Evolutionary conservation across 1,140 invertebrate genomes (phyloP), one percentile per base, ranked within the genome.

Genomic region (Heliconius himera): DNA sequence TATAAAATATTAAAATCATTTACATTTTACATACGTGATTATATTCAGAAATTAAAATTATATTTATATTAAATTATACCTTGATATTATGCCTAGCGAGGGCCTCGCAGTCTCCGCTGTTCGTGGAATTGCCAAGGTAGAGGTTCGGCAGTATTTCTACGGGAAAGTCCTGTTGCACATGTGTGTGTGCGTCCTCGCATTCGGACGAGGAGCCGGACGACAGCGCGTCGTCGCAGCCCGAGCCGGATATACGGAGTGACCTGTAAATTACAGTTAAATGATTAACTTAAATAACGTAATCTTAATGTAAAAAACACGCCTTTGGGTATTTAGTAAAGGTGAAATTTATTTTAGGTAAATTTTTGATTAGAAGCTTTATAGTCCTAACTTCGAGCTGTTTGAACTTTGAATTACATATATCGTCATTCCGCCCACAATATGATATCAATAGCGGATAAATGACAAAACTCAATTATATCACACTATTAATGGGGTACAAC

Each of bases 141-240:
- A 99, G 95, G 92, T 98, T 96, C 72, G 98, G 98, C 84, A 99
- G 95, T 86, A 99, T 99, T 96, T 99, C 97, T 20, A 99, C 98
- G 26, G 98, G 99, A 91, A 98, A 98, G 84, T 97, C 97, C 89
- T 96, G 95, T 73, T 89, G 95, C 60, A 82, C 84, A 83, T 92
- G 90, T 46, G 87, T 84, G 90, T 95, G 95, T 66, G 94, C 82
- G 77, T 95, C 95, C 86, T 96, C 95, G 86, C 95, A 96, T 87
- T 96, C 95, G 36, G 95, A 96, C 73, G 95, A 96, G 81, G 96
- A 96, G 56, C 96, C 96, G 18, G 96, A 96, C 81, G 96, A 97
- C 84, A 94, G 95, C 94, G 90, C 96, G 95, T 89, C 96, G 95
- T 96, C 96, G 89, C 96, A 96, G 71, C 96, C 96, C 41, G 95